These are phyloP conservation scores for Trichogramma pretiosum DNA, from an alignment of 1,140 invertebrate genomes.

Conservation along the genomic window DNA sequence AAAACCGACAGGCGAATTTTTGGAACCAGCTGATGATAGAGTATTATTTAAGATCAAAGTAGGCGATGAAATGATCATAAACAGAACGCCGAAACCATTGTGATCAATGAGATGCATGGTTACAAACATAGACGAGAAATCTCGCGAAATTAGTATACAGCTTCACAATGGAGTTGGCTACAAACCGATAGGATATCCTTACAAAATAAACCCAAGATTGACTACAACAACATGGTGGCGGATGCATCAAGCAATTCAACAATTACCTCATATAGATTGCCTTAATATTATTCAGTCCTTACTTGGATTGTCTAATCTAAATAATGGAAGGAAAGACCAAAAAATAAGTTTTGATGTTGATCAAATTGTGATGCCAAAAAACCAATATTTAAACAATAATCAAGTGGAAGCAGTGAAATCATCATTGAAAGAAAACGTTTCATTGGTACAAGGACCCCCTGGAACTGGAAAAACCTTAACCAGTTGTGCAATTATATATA, in stretches of 20 bases:
- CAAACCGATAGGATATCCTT: not conserved
- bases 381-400: not conserved
- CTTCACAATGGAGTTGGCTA: not conserved
- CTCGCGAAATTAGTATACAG: not conserved
- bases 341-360: too few species aligned
- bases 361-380: too few species aligned
- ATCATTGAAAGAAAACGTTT: not conserved
- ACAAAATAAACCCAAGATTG: not conserved
- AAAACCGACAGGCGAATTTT: not conserved
- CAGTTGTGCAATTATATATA: not conserved
- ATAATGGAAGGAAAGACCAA: too few species aligned
- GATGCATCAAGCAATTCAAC: too few species aligned
- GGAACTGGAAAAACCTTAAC: not conserved
- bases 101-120: not conserved
- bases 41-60: not conserved
- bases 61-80: not conserved
- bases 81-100: not conserved
- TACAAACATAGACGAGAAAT: not conserved
- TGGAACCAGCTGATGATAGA: not conserved
- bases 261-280: too few species aligned
- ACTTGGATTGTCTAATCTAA: too few species aligned
- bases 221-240: not conserved
- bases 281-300: too few species aligned
- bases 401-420: not conserved
- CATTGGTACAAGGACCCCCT: not conserved